These are phyloP conservation scores for Apotomis capreana DNA, from an alignment of 2,888 invertebrate species.

Conservation along the genomic window DNA sequence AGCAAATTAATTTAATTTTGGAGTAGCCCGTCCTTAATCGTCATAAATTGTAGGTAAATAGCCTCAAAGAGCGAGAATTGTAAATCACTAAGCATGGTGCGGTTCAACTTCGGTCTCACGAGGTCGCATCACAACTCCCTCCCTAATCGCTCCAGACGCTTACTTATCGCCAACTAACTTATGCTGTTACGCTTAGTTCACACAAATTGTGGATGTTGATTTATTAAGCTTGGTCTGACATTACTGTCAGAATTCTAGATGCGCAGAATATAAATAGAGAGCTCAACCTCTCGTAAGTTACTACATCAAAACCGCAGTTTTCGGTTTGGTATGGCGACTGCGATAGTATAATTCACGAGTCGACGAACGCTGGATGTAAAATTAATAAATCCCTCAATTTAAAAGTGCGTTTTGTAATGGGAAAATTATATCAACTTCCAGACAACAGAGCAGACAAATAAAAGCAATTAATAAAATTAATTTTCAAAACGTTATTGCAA, in stretches of 20 bases:
- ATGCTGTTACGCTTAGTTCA: slow-evolving; percentile 42
- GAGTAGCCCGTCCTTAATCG: slow-evolving; percentile 19
- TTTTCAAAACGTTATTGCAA: slow-evolving; percentile 20
- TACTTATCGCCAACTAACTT: slow-evolving; percentile 41
- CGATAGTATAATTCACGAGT: background rate
- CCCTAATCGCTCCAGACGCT: slow-evolving; percentile 40
- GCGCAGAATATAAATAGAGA: slow-evolving; percentile 31
- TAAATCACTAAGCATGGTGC: slow-evolving; percentile 42
- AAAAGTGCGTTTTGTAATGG: background rate
- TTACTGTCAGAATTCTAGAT: slow-evolving; percentile 37
- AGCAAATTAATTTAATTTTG: slow-evolving; percentile 18
- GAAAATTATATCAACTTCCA: background rate
- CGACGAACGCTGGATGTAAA: background rate
- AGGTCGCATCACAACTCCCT: slow-evolving; percentile 33
- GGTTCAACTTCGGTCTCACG: slow-evolving; percentile 35
- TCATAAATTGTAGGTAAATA: slow-evolving; percentile 23
- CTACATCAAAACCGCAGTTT: slow-evolving; percentile 21
- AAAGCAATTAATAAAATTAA: slow-evolving; percentile 19
- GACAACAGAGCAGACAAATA: slow-evolving; percentile 9
- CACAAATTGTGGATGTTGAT: slow-evolving; percentile 42
- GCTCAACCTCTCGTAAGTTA: slow-evolving; percentile 9
- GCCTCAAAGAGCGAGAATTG: slow-evolving; percentile 33
- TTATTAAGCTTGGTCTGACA: slow-evolving; percentile 36
- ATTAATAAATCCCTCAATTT: background rate
- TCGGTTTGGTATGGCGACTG: slow-evolving; percentile 2